These are phyloP conservation scores for Hirtodrosophila cameraria DNA, from an alignment of 2,888 invertebrate genomes.

Conservation along the genomic window DNA sequence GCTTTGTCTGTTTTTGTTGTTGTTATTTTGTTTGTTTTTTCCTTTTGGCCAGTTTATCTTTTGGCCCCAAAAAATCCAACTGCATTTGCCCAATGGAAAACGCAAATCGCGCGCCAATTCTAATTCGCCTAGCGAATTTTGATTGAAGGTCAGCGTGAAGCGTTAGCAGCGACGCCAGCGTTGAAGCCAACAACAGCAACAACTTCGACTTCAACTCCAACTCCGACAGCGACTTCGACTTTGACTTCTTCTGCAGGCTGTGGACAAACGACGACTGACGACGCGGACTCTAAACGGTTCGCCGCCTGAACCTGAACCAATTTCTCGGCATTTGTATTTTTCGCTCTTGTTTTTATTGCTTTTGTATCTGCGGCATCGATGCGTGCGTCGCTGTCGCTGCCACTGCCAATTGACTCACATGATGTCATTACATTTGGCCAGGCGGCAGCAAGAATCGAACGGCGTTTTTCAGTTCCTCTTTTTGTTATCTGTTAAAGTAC, in stretches of 20 bases:
- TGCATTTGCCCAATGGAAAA: constrained; percentile 61
- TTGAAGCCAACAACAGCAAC: constrained; percentile 10
- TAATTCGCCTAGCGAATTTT: constrained; percentile 67
- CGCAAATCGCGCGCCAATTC: constrained; percentile 73
- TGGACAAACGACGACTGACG: constrained; percentile 75
- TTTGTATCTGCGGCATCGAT: constrained; percentile 43
- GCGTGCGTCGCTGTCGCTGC: constrained; percentile 31
- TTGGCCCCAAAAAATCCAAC: constrained; percentile 55
- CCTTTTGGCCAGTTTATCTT: constrained; percentile 62
- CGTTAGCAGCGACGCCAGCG: constrained; percentile 23
- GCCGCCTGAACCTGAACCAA: constrained; percentile 65
- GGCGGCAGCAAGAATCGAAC: constrained; percentile 12
- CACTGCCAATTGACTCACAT: constrained; percentile 45
- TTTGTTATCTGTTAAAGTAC: constrained; percentile 2
- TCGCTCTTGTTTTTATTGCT: constrained; percentile 51
- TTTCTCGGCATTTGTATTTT: constrained; percentile 60
- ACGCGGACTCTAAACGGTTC: constrained; percentile 56
- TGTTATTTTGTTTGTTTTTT: constrained; percentile 17
- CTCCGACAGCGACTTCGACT: constrained; percentile 12
- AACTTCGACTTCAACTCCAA: constrained; percentile 9
- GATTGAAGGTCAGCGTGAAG: constrained; percentile 67
- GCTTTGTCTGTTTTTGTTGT: constrained; percentile 16
- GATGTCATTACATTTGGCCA: constrained; percentile 73
- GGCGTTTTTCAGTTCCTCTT: constrained; percentile 18
- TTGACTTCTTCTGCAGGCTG: constrained; percentile 63